Evolutionary conservation across 2,888 invertebrate species (phyloP), one percentile per base, ranked within the genome.

Genomic region (Epistrophe grossulariae): DNA sequence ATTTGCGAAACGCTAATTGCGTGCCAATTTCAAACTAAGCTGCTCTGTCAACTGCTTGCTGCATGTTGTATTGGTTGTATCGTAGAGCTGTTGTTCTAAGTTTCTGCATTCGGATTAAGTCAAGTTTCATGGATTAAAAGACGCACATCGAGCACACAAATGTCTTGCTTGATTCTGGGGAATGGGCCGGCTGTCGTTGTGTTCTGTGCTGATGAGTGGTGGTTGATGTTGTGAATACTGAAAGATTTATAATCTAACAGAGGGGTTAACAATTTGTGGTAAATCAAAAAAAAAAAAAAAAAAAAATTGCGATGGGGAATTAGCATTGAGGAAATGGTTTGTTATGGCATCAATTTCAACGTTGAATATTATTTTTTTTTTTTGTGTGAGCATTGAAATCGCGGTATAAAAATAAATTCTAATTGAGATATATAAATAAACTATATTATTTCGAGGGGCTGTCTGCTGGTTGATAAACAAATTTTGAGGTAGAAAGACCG

Each of bases 11-110:
- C 50, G 62, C 24, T 19, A 73, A 68, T 72, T 70, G 84, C 81
- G 84, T 85, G 81, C 43, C 43, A 48, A 70, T 60, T 81, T 73
- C 5, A 73, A 2, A 70, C 68, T 81, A 77, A 80, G 62, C 74
- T 17, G 24, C 6, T 28, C 13, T 57, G 84, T 60, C 70, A 64
- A 62, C 24, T 62, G 52, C 45, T n/a, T 55, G 31, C 28, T 55
- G 50, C 11, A 48, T 2, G 9, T 10, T 10, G 40, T 19, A 28
- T 15, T 5, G 7, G 7, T 35, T 35, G 31, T 13, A 31, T n/a
- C 28, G 74, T 55, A 17, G 6, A 7, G 24, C 1, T 24, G 2
- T 55, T 45, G 28, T 45, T 40, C 28, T 70, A 50, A 40, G 57
- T 40, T 38, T 31, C 55, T 43, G 40, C 68, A 24, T 55, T 24